Percentiles rank a stretch among this genome's conserved stretches.
phyloP scores from a whole-genome alignment of 2,797 vertebrate species.

The Lagocephalus sceleratus region DNA sequence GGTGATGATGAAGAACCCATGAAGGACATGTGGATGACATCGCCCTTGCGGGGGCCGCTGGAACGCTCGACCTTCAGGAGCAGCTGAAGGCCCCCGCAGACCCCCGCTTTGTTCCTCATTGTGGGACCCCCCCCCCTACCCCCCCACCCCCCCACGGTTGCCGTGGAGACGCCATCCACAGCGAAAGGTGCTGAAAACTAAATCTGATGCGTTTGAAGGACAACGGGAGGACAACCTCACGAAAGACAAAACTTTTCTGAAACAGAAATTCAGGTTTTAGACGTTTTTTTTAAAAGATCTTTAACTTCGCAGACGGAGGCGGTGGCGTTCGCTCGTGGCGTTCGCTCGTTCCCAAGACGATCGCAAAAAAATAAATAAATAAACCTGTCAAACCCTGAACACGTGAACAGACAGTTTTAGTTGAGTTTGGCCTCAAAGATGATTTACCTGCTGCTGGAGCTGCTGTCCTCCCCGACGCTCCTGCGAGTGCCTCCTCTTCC shows the following conservation, averaged over 20 bases:
- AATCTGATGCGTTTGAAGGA: no score
- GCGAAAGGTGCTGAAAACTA: neutral
- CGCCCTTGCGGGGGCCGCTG: neutral
- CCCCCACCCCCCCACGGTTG: neutral
- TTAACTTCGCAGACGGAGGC: no score
- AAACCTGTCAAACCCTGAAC: neutral
- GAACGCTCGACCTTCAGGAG: conserved; percentile 25
- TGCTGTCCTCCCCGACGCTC: neutral
- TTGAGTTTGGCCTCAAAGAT: no score
- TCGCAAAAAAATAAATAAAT: no score
- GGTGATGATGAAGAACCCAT: no score
- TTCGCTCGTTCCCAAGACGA: no score
- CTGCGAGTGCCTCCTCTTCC: neutral
- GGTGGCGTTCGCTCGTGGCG: no score
- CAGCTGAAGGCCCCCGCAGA: conserved; percentile 34
- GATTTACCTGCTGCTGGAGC: neutral
- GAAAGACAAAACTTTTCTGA: no score
- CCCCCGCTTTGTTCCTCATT: conserved; percentile 24
- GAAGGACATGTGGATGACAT: neutral
- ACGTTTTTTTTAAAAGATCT: no score
- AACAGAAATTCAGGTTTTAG: no score
- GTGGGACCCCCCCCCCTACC: no score
- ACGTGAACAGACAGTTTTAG: neutral
- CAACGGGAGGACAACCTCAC: no score
- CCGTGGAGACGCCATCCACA: conserved; percentile 33